A percentile compares a stretch with the other conserved stretches of the same genome.
These are phyloP conservation scores for Hedya salicella DNA, from an alignment of 2,888 invertebrate species.

Conservation along the genomic window DNA sequence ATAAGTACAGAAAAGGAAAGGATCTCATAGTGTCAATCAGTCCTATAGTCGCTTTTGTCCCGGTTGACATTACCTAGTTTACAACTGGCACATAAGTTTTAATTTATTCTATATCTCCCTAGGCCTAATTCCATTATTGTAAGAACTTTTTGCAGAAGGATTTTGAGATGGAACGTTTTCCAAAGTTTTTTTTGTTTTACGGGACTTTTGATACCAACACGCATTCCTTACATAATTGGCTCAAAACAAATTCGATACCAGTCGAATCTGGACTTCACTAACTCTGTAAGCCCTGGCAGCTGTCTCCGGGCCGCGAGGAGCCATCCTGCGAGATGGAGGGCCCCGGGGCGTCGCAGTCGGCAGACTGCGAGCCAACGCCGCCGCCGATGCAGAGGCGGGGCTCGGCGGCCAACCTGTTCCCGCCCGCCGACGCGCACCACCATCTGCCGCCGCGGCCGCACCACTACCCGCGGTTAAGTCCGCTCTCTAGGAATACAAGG, in stretches of 20 bases:
- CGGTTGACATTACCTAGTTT: no score
- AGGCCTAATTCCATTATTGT: no score
- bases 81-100: no score
- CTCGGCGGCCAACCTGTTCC: conserved; percentile 94
- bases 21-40: no score
- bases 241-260: not conserved
- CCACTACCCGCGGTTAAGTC: conserved; percentile 90
- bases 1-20: no score
- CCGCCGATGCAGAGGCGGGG: conserved; percentile 92
- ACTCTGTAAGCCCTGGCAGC: conserved; percentile 74
- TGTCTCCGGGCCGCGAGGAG: conserved; percentile 93
- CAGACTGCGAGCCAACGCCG: conserved; percentile 97
- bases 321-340: conserved; percentile 95
- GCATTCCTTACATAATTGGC: no score
- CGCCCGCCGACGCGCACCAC: conserved; percentile 86
- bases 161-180: no score
- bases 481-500: conserved; percentile 89
- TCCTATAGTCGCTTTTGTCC: no score
- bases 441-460: conserved; percentile 79
- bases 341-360: conserved; percentile 95
- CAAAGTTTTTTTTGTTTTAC: no score
- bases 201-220: no score
- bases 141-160: no score
- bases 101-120: no score
- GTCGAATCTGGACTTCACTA: conserved; percentile 35